Conservation (phyloP, 2,888 invertebrate genomes). For the Campoletis raptor region DNA sequence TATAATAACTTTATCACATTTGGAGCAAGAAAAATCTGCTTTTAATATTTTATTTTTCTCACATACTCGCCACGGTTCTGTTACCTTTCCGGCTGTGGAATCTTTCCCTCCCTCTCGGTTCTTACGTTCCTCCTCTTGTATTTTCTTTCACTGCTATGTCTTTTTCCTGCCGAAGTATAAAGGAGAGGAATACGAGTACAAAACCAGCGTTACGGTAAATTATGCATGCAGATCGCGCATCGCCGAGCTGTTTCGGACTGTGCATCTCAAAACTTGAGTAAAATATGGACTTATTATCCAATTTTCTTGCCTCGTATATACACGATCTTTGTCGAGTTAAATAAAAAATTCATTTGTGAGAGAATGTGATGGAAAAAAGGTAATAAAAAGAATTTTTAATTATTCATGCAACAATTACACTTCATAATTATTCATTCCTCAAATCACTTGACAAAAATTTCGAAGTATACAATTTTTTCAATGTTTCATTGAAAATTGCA, state of each 20-base stretch:
- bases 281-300: slow-evolving; percentile 21
- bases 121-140: slow-evolving; percentile 48
- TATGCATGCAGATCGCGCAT: slow-evolving; percentile 68
- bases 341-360: not conserved
- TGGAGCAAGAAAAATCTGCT: not conserved
- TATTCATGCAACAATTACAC: not conserved
- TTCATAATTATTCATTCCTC: not conserved
- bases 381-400: not conserved
- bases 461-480: not conserved
- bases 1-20: not conserved
- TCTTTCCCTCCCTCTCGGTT: slow-evolving; percentile 35
- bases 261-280: slow-evolving; percentile 35
- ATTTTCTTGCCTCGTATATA: slow-evolving; percentile 2
- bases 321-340: not conserved
- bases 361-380: not conserved
- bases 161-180: slow-evolving; percentile 47
- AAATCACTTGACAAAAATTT: not conserved
- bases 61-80: slow-evolving; percentile 54
- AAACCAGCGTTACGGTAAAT: slow-evolving; percentile 59
- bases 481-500: not conserved
- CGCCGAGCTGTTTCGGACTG: slow-evolving; percentile 56
- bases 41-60: slow-evolving; percentile 19
- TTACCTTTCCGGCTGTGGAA: slow-evolving; percentile 59
- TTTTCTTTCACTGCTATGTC: slow-evolving; percentile 31
- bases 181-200: slow-evolving; percentile 16